Percentiles rank a stretch among this genome's conserved stretches.
Conservation (phyloP, 2,888 invertebrate species). For the Plebejus argus region DNA sequence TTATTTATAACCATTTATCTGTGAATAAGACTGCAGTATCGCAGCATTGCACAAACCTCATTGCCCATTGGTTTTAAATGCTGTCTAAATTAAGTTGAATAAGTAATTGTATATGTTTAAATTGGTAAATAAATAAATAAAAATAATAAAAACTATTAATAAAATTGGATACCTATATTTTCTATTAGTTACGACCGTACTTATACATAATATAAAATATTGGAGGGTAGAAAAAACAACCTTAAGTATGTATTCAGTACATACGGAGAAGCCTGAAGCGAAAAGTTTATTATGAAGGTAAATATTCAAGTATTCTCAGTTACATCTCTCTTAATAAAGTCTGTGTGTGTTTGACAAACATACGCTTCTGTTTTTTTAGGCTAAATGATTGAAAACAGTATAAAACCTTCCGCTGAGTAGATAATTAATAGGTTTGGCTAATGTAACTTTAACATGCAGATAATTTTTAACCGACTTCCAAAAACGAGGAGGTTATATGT, state of each 20-base stretch:
- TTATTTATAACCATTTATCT: too few species aligned
- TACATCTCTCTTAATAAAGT: slow-evolving; percentile 8
- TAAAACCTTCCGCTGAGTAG: not conserved
- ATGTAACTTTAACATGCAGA: not conserved
- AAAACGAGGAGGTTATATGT: too few species aligned
- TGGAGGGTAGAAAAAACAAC: not conserved
- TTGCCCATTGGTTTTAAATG: too few species aligned
- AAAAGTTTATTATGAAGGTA: slow-evolving; percentile 18
- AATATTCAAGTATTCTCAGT: slow-evolving; percentile 17
- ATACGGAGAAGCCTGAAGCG: not conserved
- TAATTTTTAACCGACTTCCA: too few species aligned
- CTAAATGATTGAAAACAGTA: not conserved
- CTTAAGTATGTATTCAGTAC: slow-evolving; percentile 11
- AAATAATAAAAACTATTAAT: too few species aligned
- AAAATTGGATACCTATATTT: too few species aligned
- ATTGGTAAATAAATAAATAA: too few species aligned
- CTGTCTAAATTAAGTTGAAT: too few species aligned
- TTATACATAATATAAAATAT: not conserved
- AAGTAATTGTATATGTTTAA: too few species aligned
- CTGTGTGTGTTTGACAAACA: slow-evolving; percentile 13
- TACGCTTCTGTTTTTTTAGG: slow-evolving; percentile 6
- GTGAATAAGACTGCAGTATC: too few species aligned
- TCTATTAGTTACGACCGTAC: too few species aligned
- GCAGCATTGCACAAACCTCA: too few species aligned
- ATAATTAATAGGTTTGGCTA: not conserved